These are phyloP conservation scores for Emmelina monodactyla DNA, from an alignment of 2,888 invertebrate species.

Conservation along the genomic window DNA sequence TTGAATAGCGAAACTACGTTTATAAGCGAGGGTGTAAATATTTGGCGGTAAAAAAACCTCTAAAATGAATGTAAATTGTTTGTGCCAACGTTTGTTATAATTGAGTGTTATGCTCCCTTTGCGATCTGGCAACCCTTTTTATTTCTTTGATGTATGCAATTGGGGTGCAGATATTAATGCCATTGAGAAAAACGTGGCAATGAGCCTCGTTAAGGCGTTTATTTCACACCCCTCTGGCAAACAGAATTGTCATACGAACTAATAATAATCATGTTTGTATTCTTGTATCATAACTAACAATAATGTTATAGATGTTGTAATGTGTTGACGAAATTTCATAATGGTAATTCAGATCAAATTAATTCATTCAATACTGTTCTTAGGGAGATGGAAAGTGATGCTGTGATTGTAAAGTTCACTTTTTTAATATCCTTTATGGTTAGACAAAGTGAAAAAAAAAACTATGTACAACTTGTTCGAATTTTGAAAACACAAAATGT, in stretches of 20 bases:
- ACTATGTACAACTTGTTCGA: not conserved
- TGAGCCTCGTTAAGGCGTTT: slow-evolving; percentile 56
- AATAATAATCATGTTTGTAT: slow-evolving; percentile 44
- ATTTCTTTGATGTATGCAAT: slow-evolving; percentile 60
- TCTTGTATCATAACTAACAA: slow-evolving; percentile 38
- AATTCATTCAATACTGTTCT: slow-evolving; percentile 54
- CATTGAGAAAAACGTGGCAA: slow-evolving; percentile 46
- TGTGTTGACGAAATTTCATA: slow-evolving; percentile 16
- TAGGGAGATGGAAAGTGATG: no score
- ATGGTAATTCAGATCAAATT: slow-evolving; percentile 9
- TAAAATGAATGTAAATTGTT: slow-evolving; percentile 48
- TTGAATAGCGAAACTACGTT: slow-evolving; percentile 33
- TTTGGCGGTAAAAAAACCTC: slow-evolving; percentile 11
- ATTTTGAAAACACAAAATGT: not conserved
- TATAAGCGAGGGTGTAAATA: slow-evolving; percentile 5
- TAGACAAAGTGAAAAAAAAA: no score
- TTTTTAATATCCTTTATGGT: no score
- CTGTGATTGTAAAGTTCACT: slow-evolving; percentile 52
- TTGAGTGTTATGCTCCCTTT: slow-evolving; percentile 54
- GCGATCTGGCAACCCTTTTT: slow-evolving; percentile 42
- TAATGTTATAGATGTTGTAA: slow-evolving; percentile 36
- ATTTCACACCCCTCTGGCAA: slow-evolving; percentile 40
- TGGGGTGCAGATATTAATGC: slow-evolving; percentile 60
- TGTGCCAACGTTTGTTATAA: slow-evolving; percentile 62
- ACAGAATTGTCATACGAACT: slow-evolving; percentile 47